Evolutionary conservation across 1,140 invertebrate species (phyloP).

Genomic region (Drosophila pectinifera): DNA sequence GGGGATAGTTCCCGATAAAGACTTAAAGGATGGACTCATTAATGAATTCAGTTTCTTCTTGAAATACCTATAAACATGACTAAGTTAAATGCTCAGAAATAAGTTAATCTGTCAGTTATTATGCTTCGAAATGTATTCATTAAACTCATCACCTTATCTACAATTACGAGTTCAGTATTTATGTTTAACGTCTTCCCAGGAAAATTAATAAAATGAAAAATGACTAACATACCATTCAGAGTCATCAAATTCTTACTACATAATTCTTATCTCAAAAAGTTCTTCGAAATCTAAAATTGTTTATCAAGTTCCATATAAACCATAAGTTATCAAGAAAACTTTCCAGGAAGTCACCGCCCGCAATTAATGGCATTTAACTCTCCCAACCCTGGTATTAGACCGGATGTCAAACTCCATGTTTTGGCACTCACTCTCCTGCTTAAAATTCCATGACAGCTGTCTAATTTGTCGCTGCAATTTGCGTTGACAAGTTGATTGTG

Average conservation of each 20-base stretch:
- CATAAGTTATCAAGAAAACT: neutral
- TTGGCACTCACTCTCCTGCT: conserved; percentile 29
- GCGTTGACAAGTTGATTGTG: conserved; percentile 59
- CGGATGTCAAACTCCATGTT: conserved; percentile 29
- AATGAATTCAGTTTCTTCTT: no score
- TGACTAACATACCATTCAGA: neutral
- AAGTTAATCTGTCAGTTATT: no score
- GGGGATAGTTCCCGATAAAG: neutral
- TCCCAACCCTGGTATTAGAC: conserved; percentile 16
- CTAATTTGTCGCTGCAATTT: conserved; percentile 55
- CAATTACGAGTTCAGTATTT: neutral
- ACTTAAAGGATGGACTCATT: no score
- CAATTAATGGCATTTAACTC: conserved; percentile 32
- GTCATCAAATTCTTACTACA: neutral
- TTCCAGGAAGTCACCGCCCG: conserved; percentile 10
- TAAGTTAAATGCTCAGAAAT: no score
- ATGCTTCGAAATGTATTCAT: neutral
- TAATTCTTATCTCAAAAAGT: neutral
- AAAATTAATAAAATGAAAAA: neutral
- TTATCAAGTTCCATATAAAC: neutral
- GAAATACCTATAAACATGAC: no score
- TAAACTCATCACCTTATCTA: neutral
- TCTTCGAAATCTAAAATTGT: no score
- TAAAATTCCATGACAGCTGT: conserved; percentile 57
- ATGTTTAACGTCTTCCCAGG: neutral